Evolutionary conservation across 2,888 invertebrate species (phyloP).

Genomic region (Trissoscelio sp.): DNA sequence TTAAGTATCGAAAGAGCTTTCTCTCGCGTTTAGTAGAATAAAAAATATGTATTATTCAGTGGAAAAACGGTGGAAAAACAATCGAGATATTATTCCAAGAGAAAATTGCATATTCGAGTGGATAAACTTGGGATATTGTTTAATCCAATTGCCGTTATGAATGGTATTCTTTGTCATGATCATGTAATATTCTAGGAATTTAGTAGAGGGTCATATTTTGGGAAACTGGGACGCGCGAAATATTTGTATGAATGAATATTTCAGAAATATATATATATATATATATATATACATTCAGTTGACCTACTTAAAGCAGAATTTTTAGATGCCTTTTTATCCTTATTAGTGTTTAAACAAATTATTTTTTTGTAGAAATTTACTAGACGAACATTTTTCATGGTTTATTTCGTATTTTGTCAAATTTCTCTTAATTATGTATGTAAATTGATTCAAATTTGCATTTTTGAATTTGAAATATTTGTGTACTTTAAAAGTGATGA

Average conservation of each 20-base stretch:
- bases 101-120: too few relatives aligned
- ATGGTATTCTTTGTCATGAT: not conserved
- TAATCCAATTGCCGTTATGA: not conserved
- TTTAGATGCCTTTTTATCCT: not conserved
- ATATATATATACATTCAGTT: too few relatives aligned
- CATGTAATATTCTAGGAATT: slow-evolving; percentile 22
- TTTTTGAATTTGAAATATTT: not conserved
- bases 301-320: too few relatives aligned
- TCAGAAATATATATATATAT: too few relatives aligned
- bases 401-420: too few relatives aligned
- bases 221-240: slow-evolving; percentile 39
- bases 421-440: too few relatives aligned
- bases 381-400: too few relatives aligned
- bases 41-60: slow-evolving; percentile 21
- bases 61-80: slow-evolving; percentile 4
- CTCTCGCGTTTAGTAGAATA: slow-evolving; percentile 22
- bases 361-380: too few relatives aligned
- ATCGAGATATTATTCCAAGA: not conserved
- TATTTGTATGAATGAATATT: slow-evolving; percentile 34
- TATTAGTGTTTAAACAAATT: too few relatives aligned
- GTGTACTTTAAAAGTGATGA: too few relatives aligned
- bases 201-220: slow-evolving; percentile 27
- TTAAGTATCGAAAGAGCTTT: slow-evolving; percentile 38
- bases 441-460: too few relatives aligned
- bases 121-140: not conserved